phyloP scores from a whole-genome alignment of 2,113 vertebrate genomes.

The Sorex araneus region DNA sequence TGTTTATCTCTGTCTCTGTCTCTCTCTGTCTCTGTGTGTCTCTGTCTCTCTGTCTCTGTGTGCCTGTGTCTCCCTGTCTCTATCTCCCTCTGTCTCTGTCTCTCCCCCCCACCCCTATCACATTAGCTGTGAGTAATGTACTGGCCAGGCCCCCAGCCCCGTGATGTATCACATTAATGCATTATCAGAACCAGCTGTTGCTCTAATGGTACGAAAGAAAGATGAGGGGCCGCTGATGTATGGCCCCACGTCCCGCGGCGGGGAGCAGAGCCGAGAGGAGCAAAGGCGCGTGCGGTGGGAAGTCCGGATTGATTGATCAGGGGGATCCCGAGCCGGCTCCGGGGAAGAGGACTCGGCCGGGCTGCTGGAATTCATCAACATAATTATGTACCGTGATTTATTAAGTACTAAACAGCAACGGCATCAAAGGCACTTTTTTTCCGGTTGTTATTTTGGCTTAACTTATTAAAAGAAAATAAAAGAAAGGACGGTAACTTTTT shows the following conservation, averaged over 20 bases:
- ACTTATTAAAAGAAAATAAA: conserved; percentile 45
- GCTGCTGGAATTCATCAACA: conserved; percentile 66
- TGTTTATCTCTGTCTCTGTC: too few species aligned
- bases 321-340: neutral
- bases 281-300: neutral
- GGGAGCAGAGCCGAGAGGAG: conserved; percentile 57
- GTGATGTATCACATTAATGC: conserved; percentile 75
- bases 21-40: too few species aligned
- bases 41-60: neutral
- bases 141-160: conserved; percentile 54
- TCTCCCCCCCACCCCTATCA: conserved; percentile 27
- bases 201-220: conserved; percentile 68
- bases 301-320: conserved; percentile 48
- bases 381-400: conserved; percentile 76
- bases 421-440: conserved; percentile 68
- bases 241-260: neutral
- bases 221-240: conserved; percentile 71
- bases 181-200: conserved; percentile 73
- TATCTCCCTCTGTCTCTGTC: too few species aligned
- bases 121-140: conserved; percentile 57
- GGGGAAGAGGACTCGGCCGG: conserved; percentile 47
- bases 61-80: too few species aligned
- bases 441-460: conserved; percentile 1
- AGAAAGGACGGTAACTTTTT: neutral
- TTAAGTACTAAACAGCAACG: conserved; percentile 69